A percentile compares a stretch with the other conserved stretches of the same genome.
These are phyloP conservation scores for Crocallis elinguaria DNA, from an alignment of 2,888 invertebrate species.

Conservation along the genomic window DNA sequence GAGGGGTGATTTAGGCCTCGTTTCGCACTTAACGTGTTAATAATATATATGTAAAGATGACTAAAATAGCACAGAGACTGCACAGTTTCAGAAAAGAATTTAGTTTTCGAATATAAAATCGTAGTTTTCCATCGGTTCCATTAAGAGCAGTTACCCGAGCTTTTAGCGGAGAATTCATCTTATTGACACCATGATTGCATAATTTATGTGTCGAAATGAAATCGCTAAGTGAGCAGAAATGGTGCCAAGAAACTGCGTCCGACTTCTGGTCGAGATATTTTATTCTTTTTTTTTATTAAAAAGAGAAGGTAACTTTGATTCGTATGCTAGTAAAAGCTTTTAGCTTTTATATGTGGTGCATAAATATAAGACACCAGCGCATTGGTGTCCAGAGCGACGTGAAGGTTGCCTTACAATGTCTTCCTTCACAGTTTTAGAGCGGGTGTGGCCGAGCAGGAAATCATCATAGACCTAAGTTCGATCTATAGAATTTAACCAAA, in stretches of 20 bases:
- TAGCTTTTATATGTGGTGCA: neutral
- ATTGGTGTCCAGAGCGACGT: no score
- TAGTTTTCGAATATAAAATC: slow-evolving; percentile 8
- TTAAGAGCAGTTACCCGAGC: slow-evolving; percentile 25
- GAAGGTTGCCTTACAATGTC: no score
- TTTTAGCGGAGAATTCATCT: slow-evolving; percentile 31
- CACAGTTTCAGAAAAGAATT: slow-evolving; percentile 1
- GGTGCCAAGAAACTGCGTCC: slow-evolving; percentile 33
- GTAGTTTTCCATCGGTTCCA: slow-evolving; percentile 18
- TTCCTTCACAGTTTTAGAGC: no score
- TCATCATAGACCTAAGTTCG: no score
- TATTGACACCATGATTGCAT: slow-evolving; percentile 38
- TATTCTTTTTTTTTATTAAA: no score
- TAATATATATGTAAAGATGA: no score
- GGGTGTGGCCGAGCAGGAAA: no score
- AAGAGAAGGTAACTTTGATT: slow-evolving; percentile 19
- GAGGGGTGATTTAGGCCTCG: no score
- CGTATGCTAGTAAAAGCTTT: neutral
- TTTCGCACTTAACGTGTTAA: no score
- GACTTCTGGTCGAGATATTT: slow-evolving; percentile 24
- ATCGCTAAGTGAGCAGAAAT: slow-evolving; percentile 35
- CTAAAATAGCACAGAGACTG: neutral
- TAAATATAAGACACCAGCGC: no score
- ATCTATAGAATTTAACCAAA: no score
- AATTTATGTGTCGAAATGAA: slow-evolving; percentile 32